Base-by-base conservation (phyloP, 2,888 invertebrate genomes). In the Anorthoa munda region DNA sequence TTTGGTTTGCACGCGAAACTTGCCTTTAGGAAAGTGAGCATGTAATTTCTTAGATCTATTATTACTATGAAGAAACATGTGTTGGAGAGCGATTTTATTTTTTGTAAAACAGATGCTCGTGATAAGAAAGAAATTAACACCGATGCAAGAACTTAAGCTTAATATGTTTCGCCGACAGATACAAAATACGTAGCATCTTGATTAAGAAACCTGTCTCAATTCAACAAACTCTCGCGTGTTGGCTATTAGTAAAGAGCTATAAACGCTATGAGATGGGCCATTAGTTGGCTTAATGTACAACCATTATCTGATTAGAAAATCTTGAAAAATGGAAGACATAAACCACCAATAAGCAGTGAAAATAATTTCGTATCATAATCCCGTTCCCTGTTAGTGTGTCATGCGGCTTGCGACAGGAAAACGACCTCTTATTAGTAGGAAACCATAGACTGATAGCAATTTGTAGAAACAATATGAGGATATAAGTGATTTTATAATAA, bases 1-100 rank as follows among this genome's bases (percentile, higher is more conserved):
- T 83, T 86, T 81, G 80, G 77, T 81, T 79, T 81, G 79, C 83
- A 85, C 84, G 84, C 82, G 66, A 88, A 82, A 82, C 79, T 74
- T 70, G 76, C 72, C 66, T 70, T 56, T 72, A 79, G 51, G 74
- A 80, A 78, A 81, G 75, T 80, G 80, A 79, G 70, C 74, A 81
- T 74, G 70, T 74, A 68, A 79, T 79, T 79, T 70, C 64, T 46
- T 53, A 61, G 31, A 74, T 80, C 61, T 61, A 78, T 71, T 70
- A 66, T 58, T 72, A 66, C 63, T 66, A 60, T 56, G 51, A 59
- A 73, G 53, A 70, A 78, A 67, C 50, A 72, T 64, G 18, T 56
- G 56, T 26, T 50, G n/a, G 45, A 66, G 53, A 61, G 56, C 71
- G 21, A 59, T 23, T 58, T 70, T 50, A 67, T 53, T 31, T 65